Evolutionary conservation across 2,888 invertebrate genomes (phyloP).

Genomic region (Mesochorus sp.): DNA sequence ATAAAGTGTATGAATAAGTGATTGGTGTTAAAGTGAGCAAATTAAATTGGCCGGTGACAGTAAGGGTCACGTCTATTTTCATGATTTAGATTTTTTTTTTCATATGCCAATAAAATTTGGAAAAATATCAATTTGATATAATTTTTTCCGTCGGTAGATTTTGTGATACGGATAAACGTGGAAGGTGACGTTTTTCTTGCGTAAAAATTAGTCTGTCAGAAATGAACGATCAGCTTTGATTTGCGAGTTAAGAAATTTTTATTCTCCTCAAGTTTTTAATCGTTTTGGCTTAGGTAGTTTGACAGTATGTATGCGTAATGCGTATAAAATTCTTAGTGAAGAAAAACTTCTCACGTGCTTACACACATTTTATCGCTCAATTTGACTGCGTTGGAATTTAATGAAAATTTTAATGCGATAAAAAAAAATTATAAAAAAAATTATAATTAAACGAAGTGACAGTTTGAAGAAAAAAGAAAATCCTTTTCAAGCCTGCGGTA

Average conservation of each 20-base stretch:
- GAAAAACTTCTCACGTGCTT: slow-evolving; percentile 7
- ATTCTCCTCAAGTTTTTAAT: neutral
- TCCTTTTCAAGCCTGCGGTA: neutral
- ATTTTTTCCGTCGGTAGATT: neutral
- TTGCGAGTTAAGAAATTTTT: slow-evolving; percentile 14
- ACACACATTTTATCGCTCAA: slow-evolving; percentile 36
- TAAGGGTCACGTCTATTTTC: neutral
- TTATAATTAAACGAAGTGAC: neutral
- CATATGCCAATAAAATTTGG: no score
- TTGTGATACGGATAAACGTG: neutral
- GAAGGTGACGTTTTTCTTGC: neutral
- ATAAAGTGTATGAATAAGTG: no score
- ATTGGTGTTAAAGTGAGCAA: neutral
- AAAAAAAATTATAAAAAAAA: neutral
- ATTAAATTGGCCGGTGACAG: no score
- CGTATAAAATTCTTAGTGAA: neutral
- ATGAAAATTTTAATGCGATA: neutral
- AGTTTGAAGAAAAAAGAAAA: neutral
- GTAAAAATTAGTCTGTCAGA: neutral
- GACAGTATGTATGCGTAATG: neutral
- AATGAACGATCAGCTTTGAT: neutral
- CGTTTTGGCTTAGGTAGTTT: neutral
- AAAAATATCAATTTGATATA: neutral
- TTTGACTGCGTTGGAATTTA: slow-evolving; percentile 3
- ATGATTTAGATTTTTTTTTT: neutral